A percentile compares a stretch with the other conserved stretches of the same genome.
phyloP scores from a whole-genome alignment of 2,797 vertebrate genomes.

The Halcyon badia region DNA sequence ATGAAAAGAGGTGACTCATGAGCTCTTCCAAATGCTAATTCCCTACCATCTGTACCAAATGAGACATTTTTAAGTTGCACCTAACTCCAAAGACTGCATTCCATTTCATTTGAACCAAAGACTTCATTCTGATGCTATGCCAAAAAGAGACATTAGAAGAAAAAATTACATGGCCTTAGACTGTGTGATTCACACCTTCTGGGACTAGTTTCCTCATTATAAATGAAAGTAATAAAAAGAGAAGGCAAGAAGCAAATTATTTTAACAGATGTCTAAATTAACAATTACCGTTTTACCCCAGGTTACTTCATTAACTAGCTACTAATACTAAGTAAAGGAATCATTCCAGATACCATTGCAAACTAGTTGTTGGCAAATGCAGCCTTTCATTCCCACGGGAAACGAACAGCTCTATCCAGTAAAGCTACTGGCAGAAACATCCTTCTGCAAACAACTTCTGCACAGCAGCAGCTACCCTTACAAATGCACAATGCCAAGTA shows the following conservation, averaged over 20 bases:
- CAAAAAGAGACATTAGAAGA: neutral
- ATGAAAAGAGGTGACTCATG: neutral
- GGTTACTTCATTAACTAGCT: neutral
- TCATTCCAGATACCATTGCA: neutral
- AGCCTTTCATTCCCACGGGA: neutral
- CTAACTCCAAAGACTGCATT: neutral
- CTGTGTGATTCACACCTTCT: neutral
- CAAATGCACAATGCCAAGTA: neutral
- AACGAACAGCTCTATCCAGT: neutral
- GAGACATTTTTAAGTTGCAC: neutral
- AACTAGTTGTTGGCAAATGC: neutral
- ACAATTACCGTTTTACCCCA: neutral
- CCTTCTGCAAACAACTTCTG: neutral
- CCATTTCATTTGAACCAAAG: neutral
- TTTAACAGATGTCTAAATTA: neutral
- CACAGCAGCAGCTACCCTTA: neutral
- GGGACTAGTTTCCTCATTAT: neutral
- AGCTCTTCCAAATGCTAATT: neutral
- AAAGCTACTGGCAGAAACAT: neutral
- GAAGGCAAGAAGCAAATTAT: neutral
- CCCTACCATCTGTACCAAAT: neutral
- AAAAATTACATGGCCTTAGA: neutral
- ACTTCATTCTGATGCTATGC: neutral
- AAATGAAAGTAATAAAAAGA: neutral
- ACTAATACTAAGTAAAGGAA: neutral